Evolutionary conservation across 2,888 invertebrate species (phyloP).

Genomic region (Lacanobia oleracea): DNA sequence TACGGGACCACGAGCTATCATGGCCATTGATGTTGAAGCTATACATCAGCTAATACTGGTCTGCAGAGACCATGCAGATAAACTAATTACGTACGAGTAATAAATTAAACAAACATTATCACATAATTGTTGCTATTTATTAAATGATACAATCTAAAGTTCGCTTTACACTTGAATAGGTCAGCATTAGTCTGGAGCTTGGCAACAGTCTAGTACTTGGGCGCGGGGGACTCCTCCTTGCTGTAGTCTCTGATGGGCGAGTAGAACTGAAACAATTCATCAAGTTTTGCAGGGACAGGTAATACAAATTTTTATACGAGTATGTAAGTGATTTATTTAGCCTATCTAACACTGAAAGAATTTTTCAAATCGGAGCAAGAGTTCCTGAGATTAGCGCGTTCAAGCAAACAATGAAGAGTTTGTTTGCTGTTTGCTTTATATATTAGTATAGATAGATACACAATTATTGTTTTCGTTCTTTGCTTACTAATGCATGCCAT

Average conservation of each 20-base stretch:
- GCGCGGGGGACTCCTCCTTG: slow-evolving; percentile 92
- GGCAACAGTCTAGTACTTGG: slow-evolving; percentile 92
- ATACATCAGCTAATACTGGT: background rate
- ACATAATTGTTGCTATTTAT: slow-evolving; percentile 79
- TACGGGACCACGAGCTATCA: background rate
- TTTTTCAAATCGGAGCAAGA: no score
- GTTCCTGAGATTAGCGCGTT: no score
- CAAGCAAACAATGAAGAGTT: no score
- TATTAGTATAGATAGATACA: no score
- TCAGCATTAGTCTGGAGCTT: slow-evolving; percentile 89
- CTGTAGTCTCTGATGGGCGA: slow-evolving; percentile 93
- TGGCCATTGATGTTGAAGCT: background rate
- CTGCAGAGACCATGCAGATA: background rate
- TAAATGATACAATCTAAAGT: slow-evolving; percentile 81
- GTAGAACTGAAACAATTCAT: slow-evolving; percentile 92
- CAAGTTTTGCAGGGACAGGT: no score
- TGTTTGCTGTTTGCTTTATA: no score
- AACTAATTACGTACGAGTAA: slow-evolving; percentile 10
- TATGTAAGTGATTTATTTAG: no score
- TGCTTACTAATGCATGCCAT: no score
- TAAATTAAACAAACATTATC: slow-evolving; percentile 62
- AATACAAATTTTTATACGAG: no score
- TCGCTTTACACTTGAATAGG: slow-evolving; percentile 66
- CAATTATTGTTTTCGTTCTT: no score
- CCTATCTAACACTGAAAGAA: no score